phyloP scores from a whole-genome alignment of 1,140 invertebrate genomes.

The Steinernema feltiae region DNA sequence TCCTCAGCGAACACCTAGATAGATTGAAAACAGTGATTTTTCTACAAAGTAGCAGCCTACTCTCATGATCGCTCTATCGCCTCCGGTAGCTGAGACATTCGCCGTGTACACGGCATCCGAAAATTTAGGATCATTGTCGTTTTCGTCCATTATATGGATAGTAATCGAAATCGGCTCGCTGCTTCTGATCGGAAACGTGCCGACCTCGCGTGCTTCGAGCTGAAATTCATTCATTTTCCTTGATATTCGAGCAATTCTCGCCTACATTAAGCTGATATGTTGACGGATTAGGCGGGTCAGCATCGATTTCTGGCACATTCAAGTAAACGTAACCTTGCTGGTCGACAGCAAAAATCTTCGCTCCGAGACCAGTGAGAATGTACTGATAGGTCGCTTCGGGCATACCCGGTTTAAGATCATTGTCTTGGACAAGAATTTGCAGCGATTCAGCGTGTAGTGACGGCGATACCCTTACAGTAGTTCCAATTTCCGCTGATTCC shows the following conservation, averaged over 20 bases:
- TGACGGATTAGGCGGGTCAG: conserved; percentile 43
- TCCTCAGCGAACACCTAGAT: conserved; percentile 28
- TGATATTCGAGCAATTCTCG: background rate
- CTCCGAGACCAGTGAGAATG: conserved; percentile 51
- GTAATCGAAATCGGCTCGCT: conserved; percentile 50
- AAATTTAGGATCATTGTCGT: conserved; percentile 49
- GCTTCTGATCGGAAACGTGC: conserved; percentile 46
- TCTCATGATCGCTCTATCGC: conserved; percentile 26
- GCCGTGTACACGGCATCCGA: conserved; percentile 46
- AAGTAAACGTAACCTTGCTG: conserved; percentile 54
- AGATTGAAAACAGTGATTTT: background rate
- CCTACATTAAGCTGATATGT: conserved; percentile 53
- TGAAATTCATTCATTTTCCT: conserved; percentile 10
- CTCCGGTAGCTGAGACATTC: conserved; percentile 50
- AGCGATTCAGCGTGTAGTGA: conserved; percentile 40
- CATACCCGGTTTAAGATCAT: conserved; percentile 56
- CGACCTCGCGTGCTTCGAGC: conserved; percentile 52
- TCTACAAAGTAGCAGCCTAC: conserved; percentile 13
- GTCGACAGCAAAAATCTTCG: conserved; percentile 55
- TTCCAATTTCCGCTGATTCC: conserved; percentile 49
- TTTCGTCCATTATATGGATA: conserved; percentile 50
- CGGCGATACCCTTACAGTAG: conserved; percentile 47
- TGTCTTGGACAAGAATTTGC: conserved; percentile 55
- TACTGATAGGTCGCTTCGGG: conserved; percentile 56
- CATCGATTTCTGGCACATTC: conserved; percentile 43